Evolutionary conservation across 2,888 invertebrate genomes (phyloP).

Genomic region (Coenonympha glycerion): DNA sequence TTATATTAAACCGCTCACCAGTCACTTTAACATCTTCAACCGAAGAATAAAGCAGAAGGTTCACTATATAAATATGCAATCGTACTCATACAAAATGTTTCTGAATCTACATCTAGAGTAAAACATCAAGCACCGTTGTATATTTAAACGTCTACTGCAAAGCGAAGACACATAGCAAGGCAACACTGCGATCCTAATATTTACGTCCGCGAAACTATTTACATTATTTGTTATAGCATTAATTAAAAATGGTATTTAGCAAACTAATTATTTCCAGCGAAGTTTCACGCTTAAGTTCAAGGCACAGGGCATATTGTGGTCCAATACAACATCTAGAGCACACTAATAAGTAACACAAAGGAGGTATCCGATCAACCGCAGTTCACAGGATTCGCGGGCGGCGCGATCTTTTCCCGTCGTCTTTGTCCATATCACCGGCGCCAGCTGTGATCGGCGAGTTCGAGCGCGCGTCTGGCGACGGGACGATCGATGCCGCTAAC

Average conservation of each 20-base stretch:
- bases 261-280: slow-evolving; percentile 42
- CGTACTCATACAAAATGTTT: slow-evolving; percentile 17
- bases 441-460: slow-evolving; percentile 68
- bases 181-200: slow-evolving; percentile 68
- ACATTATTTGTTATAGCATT: slow-evolving; percentile 42
- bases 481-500: slow-evolving; percentile 71
- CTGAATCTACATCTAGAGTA: slow-evolving; percentile 23
- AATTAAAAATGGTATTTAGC: slow-evolving; percentile 44
- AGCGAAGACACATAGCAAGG: slow-evolving; percentile 76
- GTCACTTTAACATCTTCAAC: slow-evolving; percentile 18
- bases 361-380: slow-evolving; percentile 39
- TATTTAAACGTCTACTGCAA: slow-evolving; percentile 63
- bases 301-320: slow-evolving; percentile 66
- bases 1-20: slow-evolving; percentile 26
- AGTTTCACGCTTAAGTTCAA: slow-evolving; percentile 49
- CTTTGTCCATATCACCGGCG: slow-evolving; percentile 65
- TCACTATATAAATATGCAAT: slow-evolving; percentile 4
- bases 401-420: slow-evolving; percentile 43
- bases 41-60: neutral
- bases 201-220: slow-evolving; percentile 55
- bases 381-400: slow-evolving; percentile 46
- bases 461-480: slow-evolving; percentile 60
- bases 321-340: slow-evolving; percentile 57
- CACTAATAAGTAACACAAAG: slow-evolving; percentile 58
- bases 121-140: slow-evolving; percentile 62